These are phyloP conservation scores for Catocala sponsa DNA, from an alignment of 2,888 invertebrate species.

Conservation along the genomic window DNA sequence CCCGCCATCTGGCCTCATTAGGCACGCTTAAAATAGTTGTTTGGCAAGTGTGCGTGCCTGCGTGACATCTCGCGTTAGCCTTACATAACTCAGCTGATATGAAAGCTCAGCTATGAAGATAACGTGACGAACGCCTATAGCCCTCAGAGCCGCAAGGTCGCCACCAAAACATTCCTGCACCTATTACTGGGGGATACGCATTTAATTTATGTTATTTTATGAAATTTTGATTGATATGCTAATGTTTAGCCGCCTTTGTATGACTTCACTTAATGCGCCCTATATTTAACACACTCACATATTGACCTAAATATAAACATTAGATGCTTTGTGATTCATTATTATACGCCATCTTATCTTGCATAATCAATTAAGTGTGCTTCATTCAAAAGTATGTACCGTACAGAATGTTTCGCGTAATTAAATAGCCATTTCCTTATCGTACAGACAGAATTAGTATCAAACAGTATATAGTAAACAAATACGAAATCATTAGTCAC, in stretches of 20 bases:
- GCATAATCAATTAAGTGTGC: too few species aligned
- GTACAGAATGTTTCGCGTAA: too few species aligned
- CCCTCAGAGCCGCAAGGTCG: slow-evolving; percentile 51
- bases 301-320: too few species aligned
- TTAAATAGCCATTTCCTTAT: too few species aligned
- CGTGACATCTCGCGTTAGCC: slow-evolving; percentile 58
- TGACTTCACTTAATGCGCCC: slow-evolving; percentile 8
- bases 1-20: slow-evolving; percentile 33
- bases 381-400: too few species aligned
- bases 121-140: slow-evolving; percentile 67
- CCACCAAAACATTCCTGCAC: slow-evolving; percentile 36
- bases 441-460: too few species aligned
- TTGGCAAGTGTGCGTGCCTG: slow-evolving; percentile 63
- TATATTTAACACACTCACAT: slow-evolving; percentile 17
- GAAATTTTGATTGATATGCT: slow-evolving; percentile 46
- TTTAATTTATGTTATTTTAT: slow-evolving; percentile 43
- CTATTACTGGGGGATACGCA: slow-evolving; percentile 45
- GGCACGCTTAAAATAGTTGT: slow-evolving; percentile 50
- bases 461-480: slow-evolving; percentile 17
- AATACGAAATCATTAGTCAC: slow-evolving; percentile 20
- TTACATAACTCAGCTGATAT: slow-evolving; percentile 54
- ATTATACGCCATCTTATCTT: too few species aligned
- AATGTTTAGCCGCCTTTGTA: slow-evolving; percentile 31
- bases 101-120: slow-evolving; percentile 57
- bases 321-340: too few species aligned